Percentiles rank a stretch among this genome's conserved stretches.
phyloP scores from a whole-genome alignment of 2,888 invertebrate species.

The Apamea sordens region DNA sequence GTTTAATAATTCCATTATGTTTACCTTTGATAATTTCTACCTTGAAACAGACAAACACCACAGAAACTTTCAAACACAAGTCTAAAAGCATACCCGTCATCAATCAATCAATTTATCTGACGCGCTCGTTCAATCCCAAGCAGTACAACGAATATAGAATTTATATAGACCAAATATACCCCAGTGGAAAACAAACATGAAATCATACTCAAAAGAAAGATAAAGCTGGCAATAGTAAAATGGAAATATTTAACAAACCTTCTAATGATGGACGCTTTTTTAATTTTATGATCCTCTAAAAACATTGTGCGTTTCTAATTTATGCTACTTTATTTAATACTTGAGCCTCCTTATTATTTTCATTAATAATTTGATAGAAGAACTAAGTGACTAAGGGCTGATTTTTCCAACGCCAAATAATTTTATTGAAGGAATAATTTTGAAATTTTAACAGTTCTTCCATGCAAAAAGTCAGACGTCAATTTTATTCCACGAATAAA shows the following conservation, averaged over 20 bases:
- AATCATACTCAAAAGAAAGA: background rate
- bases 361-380: background rate
- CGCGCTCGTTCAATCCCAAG: conserved; percentile 28
- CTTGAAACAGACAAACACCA: conserved; percentile 6
- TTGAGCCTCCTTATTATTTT: background rate
- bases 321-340: background rate
- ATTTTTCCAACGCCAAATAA: no score
- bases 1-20: background rate
- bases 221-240: background rate
- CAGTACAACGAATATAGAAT: background rate
- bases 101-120: conserved; percentile 43
- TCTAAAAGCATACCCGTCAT: conserved; percentile 27
- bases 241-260: background rate
- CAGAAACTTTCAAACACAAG: conserved; percentile 8
- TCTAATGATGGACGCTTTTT: background rate
- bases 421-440: no score
- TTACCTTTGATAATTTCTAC: background rate
- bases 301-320: no score
- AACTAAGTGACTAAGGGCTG: background rate
- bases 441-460: no score
- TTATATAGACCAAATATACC: conserved; percentile 8
- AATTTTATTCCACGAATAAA: no score
- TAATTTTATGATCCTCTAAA: background rate
- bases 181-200: conserved; percentile 36
- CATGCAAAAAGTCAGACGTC: no score